A percentile compares a stretch with the other conserved stretches of the same genome.
phyloP scores from a whole-genome alignment of 2,888 invertebrate species.

The Zaprionus lineosus region DNA sequence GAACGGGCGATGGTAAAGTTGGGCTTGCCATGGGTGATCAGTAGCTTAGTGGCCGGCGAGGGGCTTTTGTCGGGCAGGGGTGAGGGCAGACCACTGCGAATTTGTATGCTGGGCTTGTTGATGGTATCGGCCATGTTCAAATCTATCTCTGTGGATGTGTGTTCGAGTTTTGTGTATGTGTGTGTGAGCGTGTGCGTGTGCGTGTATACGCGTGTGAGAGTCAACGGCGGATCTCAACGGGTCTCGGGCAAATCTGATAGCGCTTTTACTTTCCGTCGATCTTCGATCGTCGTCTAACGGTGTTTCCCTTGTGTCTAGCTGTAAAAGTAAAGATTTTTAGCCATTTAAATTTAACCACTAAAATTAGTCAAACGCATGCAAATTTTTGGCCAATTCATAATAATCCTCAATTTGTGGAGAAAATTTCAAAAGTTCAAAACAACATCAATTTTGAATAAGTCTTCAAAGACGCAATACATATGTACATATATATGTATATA shows the following conservation, averaged over 20 bases:
- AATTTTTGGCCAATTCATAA: constrained; percentile 43
- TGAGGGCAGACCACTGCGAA: constrained; percentile 69
- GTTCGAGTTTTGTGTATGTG: constrained; percentile 5
- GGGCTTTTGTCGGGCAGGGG: constrained; percentile 77
- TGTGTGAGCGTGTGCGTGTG: background rate
- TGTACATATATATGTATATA: constrained; percentile 9
- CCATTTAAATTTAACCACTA: constrained; percentile 20
- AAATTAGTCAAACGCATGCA: constrained; percentile 44
- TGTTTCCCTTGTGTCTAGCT: constrained; percentile 44
- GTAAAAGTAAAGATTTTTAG: constrained; percentile 32
- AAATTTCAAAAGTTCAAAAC: too few species aligned
- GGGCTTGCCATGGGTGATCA: constrained; percentile 82
- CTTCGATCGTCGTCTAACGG: constrained; percentile 51
- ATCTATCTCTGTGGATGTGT: background rate
- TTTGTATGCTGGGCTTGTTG: constrained; percentile 79
- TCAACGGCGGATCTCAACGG: constrained; percentile 3
- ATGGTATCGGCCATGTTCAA: constrained; percentile 78
- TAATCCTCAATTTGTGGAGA: constrained; percentile 43
- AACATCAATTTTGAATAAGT: background rate
- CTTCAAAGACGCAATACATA: background rate
- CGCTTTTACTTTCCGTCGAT: constrained; percentile 69
- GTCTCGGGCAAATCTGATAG: constrained; percentile 21
- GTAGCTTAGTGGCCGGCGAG: constrained; percentile 80
- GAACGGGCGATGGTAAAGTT: constrained; percentile 81
- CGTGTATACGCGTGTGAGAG: constrained; percentile 5